These are phyloP conservation scores for Zosterops borbonicus DNA, from an alignment of 2,113 vertebrate genomes.

Conservation along the genomic window DNA sequence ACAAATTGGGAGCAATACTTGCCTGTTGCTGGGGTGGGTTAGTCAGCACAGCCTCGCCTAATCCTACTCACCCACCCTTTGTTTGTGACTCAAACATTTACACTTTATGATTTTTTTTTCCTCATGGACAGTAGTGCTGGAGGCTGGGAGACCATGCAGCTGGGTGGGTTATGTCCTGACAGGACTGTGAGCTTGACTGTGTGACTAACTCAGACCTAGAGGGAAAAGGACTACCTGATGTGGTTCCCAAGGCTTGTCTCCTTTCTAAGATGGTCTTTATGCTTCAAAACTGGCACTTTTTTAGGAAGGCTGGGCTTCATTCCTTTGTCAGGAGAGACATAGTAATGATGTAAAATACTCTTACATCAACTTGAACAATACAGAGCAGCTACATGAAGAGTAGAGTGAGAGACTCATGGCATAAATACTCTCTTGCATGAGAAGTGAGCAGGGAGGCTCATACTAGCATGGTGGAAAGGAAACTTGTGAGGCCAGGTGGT, in stretches of 20 bases:
- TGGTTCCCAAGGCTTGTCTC: background rate
- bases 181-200: background rate
- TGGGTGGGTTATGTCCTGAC: conserved; percentile 30
- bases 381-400: background rate
- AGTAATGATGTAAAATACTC: background rate
- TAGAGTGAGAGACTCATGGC: background rate
- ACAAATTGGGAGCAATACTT: background rate
- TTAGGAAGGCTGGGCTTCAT: background rate
- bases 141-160: background rate
- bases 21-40: conserved; percentile 18
- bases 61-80: conserved; percentile 19
- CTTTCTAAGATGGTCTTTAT: background rate
- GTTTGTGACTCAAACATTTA: conserved; percentile 57
- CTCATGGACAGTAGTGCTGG: background rate
- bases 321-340: background rate
- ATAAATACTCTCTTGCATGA: background rate
- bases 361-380: background rate
- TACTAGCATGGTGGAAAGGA: background rate
- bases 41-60: conserved; percentile 44
- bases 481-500: background rate
- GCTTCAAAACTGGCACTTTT: background rate
- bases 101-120: conserved; percentile 1
- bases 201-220: conserved; percentile 8
- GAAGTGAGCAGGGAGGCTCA: background rate
- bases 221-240: background rate